Evolutionary conservation across 2,113 vertebrate species (phyloP).

Genomic region (Vanacampus margaritifer): DNA sequence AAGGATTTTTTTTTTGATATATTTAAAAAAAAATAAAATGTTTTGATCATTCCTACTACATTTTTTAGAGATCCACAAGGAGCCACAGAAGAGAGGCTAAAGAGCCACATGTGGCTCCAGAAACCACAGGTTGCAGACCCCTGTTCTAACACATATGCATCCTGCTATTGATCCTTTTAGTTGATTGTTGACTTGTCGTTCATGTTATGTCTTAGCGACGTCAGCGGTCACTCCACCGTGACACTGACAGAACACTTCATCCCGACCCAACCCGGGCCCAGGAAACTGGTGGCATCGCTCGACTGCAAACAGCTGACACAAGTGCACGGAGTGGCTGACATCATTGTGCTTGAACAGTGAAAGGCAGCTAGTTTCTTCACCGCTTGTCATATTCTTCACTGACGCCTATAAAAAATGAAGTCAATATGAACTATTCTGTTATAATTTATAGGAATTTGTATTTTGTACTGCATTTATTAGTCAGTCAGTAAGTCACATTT

Average conservation of each 20-base stretch:
- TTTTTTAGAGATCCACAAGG: too few relatives aligned
- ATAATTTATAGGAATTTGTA: neutral
- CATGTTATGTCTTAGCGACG: constrained; percentile 67
- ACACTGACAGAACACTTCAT: constrained; percentile 80
- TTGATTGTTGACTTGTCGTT: neutral
- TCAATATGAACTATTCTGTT: neutral
- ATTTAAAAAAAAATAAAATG: too few relatives aligned
- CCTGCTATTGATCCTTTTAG: neutral
- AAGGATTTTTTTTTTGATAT: too few relatives aligned
- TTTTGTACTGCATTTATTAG: constrained; percentile 14
- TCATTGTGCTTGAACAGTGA: constrained; percentile 67
- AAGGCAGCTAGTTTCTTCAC: neutral
- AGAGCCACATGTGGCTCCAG: too few relatives aligned
- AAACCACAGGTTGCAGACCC: too few relatives aligned
- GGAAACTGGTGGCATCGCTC: constrained; percentile 82
- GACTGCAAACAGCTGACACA: constrained; percentile 85
- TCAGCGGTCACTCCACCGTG: constrained; percentile 74
- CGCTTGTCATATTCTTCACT: neutral
- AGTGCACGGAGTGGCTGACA: constrained; percentile 82
- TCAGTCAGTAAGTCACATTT: constrained; percentile 20
- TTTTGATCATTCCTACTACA: too few relatives aligned
- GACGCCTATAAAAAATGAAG: neutral
- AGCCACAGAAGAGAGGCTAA: too few relatives aligned
- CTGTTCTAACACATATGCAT: too few relatives aligned
- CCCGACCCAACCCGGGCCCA: constrained; percentile 75